Conservation (phyloP, 2,888 invertebrate genomes). For the Ormyrus pomaceus region DNA sequence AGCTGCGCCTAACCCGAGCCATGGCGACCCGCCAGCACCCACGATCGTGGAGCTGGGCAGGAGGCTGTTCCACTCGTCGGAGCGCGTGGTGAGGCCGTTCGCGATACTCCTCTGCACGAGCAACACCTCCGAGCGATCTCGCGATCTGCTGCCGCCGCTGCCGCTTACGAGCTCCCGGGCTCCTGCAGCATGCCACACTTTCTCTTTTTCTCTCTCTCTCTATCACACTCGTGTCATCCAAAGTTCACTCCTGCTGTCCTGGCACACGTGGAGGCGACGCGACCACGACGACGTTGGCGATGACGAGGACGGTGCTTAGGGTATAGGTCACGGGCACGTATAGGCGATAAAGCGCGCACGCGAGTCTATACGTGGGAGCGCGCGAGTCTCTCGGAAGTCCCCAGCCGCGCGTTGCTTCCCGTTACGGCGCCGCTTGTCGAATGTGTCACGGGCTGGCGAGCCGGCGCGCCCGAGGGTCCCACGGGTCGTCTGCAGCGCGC, state of each 20-base stretch:
- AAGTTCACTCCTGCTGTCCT: no score
- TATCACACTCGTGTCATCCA: no score
- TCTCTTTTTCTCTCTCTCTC: neutral
- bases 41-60: conserved; percentile 75
- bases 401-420: conserved; percentile 75
- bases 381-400: conserved; percentile 64
- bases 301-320: no score
- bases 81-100: conserved; percentile 75
- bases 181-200: conserved; percentile 53
- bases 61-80: conserved; percentile 76
- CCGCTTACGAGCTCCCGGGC: conserved; percentile 12
- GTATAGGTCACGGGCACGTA: no score
- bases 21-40: conserved; percentile 75
- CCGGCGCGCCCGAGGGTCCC: conserved; percentile 72
- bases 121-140: conserved; percentile 58
- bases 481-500: conserved; percentile 66
- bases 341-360: neutral
- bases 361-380: neutral
- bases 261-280: neutral
- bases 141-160: conserved; percentile 62
- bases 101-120: conserved; percentile 62
- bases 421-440: conserved; percentile 76
- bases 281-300: no score
- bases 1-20: conserved; percentile 73
- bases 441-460: conserved; percentile 75